Conservation (phyloP, 2,888 invertebrate genomes). For the Agrilus mali region DNA sequence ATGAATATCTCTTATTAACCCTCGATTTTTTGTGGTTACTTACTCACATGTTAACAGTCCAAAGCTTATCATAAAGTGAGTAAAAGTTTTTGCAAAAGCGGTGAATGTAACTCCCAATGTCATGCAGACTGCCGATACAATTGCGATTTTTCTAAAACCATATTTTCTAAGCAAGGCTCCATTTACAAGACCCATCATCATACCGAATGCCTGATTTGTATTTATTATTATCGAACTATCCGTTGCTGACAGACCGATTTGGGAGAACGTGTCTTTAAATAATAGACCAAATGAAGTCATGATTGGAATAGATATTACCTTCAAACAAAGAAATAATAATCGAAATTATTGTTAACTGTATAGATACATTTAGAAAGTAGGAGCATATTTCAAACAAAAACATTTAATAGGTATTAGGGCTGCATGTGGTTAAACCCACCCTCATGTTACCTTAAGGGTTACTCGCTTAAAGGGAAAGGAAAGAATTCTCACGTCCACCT, state of each 20-base stretch:
- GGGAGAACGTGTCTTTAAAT: slow-evolving; percentile 48
- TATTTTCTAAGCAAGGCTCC: slow-evolving; percentile 48
- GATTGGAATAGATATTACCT: slow-evolving; percentile 29
- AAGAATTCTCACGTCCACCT: no score
- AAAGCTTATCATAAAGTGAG: slow-evolving; percentile 48
- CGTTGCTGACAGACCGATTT: slow-evolving; percentile 43
- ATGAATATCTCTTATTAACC: no score
- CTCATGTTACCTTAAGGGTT: no score
- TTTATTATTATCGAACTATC: slow-evolving; percentile 51
- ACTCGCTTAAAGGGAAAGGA: no score
- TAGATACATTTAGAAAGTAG: no score
- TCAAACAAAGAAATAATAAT: slow-evolving; percentile 10
- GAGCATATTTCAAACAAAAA: no score
- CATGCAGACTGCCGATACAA: slow-evolving; percentile 41
- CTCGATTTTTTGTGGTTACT: slow-evolving; percentile 4
- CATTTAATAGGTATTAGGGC: no score
- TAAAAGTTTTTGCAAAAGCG: slow-evolving; percentile 41
- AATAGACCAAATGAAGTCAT: slow-evolving; percentile 54
- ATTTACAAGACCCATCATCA: slow-evolving; percentile 51
- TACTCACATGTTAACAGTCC: slow-evolving; percentile 58
- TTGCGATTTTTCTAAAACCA: slow-evolving; percentile 53
- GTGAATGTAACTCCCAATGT: slow-evolving; percentile 47
- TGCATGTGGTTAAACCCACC: no score
- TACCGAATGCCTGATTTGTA: slow-evolving; percentile 53
- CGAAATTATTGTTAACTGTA: no score